Percentiles rank a stretch among this genome's conserved stretches.
phyloP scores from a whole-genome alignment of 2,888 invertebrate species.

The Empis livida region DNA sequence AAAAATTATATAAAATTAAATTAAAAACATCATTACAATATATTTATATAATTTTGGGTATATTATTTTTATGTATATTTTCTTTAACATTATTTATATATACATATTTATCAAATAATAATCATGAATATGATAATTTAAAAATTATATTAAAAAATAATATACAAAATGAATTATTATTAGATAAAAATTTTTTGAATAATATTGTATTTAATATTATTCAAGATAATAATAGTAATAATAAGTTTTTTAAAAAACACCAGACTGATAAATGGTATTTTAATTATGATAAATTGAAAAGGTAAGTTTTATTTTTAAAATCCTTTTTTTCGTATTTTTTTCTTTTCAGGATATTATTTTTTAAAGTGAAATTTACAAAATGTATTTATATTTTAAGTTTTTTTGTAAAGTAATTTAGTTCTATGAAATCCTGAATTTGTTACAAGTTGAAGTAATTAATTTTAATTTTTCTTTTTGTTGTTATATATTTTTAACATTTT shows the following conservation, averaged over 20 bases:
- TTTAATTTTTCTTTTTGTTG: too few relatives aligned
- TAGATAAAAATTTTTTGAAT: conserved; percentile 1
- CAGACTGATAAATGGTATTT: background rate
- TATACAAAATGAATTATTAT: conserved; percentile 1
- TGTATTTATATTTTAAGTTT: too few relatives aligned
- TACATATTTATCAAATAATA: background rate
- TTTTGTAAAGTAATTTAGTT: too few relatives aligned
- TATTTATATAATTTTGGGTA: background rate
- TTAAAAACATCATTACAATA: background rate
- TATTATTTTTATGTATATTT: background rate
- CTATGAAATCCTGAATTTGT: too few relatives aligned
- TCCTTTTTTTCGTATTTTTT: background rate
- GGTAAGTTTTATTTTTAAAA: background rate
- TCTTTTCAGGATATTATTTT: background rate
- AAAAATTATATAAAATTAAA: background rate
- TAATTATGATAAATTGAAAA: background rate
- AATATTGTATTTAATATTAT: background rate
- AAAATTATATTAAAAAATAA: background rate
- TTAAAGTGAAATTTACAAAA: too few relatives aligned
- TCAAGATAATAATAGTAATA: background rate
- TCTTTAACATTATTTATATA: background rate
- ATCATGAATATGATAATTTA: background rate
- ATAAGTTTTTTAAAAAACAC: background rate
- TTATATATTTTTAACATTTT: too few relatives aligned
- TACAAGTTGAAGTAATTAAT: too few relatives aligned